Evolutionary conservation across 2,888 invertebrate genomes (phyloP).

Genomic region (Sipha maydis): DNA sequence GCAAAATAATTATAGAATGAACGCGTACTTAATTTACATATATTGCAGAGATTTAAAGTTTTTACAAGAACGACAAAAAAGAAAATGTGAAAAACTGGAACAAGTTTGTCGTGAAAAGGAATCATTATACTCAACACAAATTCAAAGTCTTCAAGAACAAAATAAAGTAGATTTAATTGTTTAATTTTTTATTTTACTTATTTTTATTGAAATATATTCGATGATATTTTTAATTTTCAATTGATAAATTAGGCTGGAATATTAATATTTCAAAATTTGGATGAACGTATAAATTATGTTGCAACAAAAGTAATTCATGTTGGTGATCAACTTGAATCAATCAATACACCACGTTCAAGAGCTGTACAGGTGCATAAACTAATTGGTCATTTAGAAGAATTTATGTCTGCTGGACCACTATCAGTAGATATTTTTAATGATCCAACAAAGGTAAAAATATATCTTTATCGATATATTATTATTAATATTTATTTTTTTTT

Average conservation of each 20-base stretch:
- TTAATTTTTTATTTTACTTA: slow-evolving; percentile 31
- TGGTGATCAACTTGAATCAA: slow-evolving; percentile 97
- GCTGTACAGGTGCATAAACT: slow-evolving; percentile 95
- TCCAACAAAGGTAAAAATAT: slow-evolving; percentile 74
- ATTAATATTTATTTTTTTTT: neutral
- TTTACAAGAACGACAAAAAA: slow-evolving; percentile 84
- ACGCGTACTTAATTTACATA: slow-evolving; percentile 12
- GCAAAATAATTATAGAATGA: neutral
- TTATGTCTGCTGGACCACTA: slow-evolving; percentile 76
- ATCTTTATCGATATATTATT: too few relatives aligned
- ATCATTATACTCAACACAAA: slow-evolving; percentile 81
- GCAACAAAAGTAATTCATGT: slow-evolving; percentile 97
- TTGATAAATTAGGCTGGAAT: slow-evolving; percentile 76
- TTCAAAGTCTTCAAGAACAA: slow-evolving; percentile 83
- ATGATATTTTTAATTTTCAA: neutral
- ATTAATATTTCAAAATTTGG: slow-evolving; percentile 88
- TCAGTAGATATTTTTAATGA: slow-evolving; percentile 89
- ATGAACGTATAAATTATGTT: slow-evolving; percentile 95
- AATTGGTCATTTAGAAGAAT: slow-evolving; percentile 70
- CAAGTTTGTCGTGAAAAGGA: slow-evolving; percentile 86
- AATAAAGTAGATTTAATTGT: slow-evolving; percentile 75
- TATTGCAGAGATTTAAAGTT: slow-evolving; percentile 72
- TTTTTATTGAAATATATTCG: neutral
- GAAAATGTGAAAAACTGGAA: slow-evolving; percentile 86
- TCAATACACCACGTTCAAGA: slow-evolving; percentile 91